These are phyloP conservation scores for Scotopteryx bipunctaria DNA, from an alignment of 2,888 invertebrate species.

Conservation along the genomic window DNA sequence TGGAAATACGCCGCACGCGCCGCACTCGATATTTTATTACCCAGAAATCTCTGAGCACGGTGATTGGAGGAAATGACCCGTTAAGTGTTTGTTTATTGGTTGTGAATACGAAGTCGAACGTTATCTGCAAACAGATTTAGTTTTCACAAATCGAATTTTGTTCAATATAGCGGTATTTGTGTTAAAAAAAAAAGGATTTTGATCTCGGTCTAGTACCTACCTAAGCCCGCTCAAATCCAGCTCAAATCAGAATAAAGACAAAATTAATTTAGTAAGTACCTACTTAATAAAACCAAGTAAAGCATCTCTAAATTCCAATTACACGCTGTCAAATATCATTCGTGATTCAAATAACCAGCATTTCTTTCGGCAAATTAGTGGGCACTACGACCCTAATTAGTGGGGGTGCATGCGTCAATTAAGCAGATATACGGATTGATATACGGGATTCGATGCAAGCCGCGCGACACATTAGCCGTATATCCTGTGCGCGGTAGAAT, in stretches of 20 bases:
- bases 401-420: constrained; percentile 58
- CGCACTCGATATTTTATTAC: constrained; percentile 36
- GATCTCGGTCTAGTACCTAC: too few species aligned
- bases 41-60: constrained; percentile 35
- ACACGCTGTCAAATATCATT: constrained; percentile 29
- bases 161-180: background rate
- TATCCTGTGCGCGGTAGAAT: constrained; percentile 55
- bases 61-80: constrained; percentile 35
- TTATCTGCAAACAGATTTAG: background rate
- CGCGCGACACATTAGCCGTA: constrained; percentile 63
- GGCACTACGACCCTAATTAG: constrained; percentile 48
- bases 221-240: too few species aligned
- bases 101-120: background rate
- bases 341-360: constrained; percentile 37
- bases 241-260: too few species aligned
- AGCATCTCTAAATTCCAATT: background rate
- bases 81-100: constrained; percentile 37
- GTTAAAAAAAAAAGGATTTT: too few species aligned
- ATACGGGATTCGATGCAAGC: constrained; percentile 63
- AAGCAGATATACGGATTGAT: constrained; percentile 62
- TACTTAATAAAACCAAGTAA: background rate
- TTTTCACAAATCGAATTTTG: background rate
- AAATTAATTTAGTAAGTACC: too few species aligned
- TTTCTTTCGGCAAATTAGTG: constrained; percentile 55
- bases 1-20: constrained; percentile 45